Base-by-base conservation (phyloP, 2,113 vertebrate genomes). In the Acanthisitta chloris region DNA sequence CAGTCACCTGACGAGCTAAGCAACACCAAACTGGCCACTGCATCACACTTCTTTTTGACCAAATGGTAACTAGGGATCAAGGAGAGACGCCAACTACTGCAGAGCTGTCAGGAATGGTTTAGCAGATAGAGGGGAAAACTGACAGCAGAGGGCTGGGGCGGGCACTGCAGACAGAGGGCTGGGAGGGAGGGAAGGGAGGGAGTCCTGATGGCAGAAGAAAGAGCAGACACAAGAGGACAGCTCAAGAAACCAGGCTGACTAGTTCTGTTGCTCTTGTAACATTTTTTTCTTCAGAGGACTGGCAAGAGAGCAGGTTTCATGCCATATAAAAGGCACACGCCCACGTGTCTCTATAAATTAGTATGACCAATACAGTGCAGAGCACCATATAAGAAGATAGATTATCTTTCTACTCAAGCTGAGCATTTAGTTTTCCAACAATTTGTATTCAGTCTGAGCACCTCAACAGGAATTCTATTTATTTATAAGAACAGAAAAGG, bases 231-330 rank as follows among this genome's bases (percentile, higher is more conserved):
- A 38, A 81, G 59, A 26, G 40, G 79, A 36, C 48, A 85, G 31
- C n/a, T 70, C 28, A 43, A 18, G 65, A 88, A 85, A 79, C 17
- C 12, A 85, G 45, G 74, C 40, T 85, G 57, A 82, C 49, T 54
- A 73, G 28, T 33, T 73, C 45, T 42, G 24, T 33, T 76, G 70
- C 23, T 69, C 57, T 61, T 34, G n/a, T 40, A 85, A 49, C 25
- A 33, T 3, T 43, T 31, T 67, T 90, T 85, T 85, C 61, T 69
- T 24, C 42, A 90, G 36, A 71, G 26, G 21, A 31, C 54, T 96
- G 90, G 70, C 81, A 94, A 94, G 81, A 43, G 33, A 90, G 52
- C 90, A 90, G 74, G 72, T 49, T 72, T 92, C 45, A 65, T 72
- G 71, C 86, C 62, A 80, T 49, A 69, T 61, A 92, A 86, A 93